Percentiles rank a stretch among this genome's conserved stretches.
Evolutionary conservation across 2,113 vertebrate genomes (phyloP).

Genomic region (Perca fluviatilis): DNA sequence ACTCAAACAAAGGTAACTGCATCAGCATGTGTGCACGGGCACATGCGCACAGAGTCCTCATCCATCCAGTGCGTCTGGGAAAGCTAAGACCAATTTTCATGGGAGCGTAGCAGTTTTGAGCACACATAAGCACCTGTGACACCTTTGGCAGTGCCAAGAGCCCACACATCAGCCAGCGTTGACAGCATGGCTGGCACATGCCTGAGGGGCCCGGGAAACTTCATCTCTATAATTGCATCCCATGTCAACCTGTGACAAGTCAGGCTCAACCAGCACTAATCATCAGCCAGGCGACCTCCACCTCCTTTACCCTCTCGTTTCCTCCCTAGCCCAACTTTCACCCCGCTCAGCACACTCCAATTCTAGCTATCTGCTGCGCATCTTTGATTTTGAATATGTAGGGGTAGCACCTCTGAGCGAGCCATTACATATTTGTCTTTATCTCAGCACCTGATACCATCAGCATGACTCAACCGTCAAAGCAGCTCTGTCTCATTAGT

Average conservation of each 20-base stretch:
- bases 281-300: slow-evolving; percentile 60
- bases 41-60: slow-evolving; percentile 12
- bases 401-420: slow-evolving; percentile 18
- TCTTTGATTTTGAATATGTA: slow-evolving; percentile 33
- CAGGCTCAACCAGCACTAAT: slow-evolving; percentile 72
- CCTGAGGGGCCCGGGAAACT: slow-evolving; percentile 71
- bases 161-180: slow-evolving; percentile 66
- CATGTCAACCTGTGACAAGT: slow-evolving; percentile 79
- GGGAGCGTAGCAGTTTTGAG: slow-evolving; percentile 67
- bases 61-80: background rate
- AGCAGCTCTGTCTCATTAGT: slow-evolving; percentile 61
- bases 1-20: slow-evolving; percentile 64
- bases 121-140: slow-evolving; percentile 74
- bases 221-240: slow-evolving; percentile 79
- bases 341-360: slow-evolving; percentile 16
- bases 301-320: slow-evolving; percentile 40
- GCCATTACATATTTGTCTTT: slow-evolving; percentile 34
- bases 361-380: slow-evolving; percentile 20
- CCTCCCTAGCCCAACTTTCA: slow-evolving; percentile 21
- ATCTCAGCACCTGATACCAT: slow-evolving; percentile 52
- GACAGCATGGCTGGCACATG: slow-evolving; percentile 78
- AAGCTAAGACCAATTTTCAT: slow-evolving; percentile 66
- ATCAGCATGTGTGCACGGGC: slow-evolving; percentile 20
- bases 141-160: slow-evolving; percentile 70
- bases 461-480: slow-evolving; percentile 55